These are phyloP conservation scores for Proteles cristata DNA, from an alignment of 2,113 vertebrate species.

Conservation along the genomic window DNA sequence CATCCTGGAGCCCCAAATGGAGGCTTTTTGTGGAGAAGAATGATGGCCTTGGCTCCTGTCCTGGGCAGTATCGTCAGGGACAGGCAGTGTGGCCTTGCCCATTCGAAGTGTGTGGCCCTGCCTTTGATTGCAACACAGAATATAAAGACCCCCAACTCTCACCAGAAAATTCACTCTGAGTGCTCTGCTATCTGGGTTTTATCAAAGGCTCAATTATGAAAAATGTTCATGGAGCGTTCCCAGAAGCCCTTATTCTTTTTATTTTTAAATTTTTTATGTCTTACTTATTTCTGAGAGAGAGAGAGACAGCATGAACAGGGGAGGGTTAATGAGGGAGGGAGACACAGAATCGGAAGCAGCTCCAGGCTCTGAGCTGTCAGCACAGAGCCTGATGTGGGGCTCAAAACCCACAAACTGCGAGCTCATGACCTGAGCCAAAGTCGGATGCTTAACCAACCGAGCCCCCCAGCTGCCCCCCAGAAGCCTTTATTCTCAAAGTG, in stretches of 20 bases:
- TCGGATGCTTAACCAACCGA: too few species aligned
- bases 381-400: too few species aligned
- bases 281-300: too few species aligned
- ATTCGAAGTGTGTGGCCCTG: background rate
- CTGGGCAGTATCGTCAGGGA: background rate
- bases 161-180: background rate
- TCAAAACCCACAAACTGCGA: too few species aligned
- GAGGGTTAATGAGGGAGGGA: too few species aligned
- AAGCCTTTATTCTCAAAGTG: background rate
- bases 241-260: background rate
- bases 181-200: background rate
- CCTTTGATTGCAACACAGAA: background rate
- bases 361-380: too few species aligned
- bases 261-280: too few species aligned
- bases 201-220: background rate
- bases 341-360: too few species aligned
- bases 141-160: background rate
- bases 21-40: too few species aligned
- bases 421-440: too few species aligned
- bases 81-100: too few species aligned
- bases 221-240: background rate
- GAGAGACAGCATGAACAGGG: too few species aligned
- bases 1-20: fast-evolving
- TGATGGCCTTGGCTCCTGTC: background rate
- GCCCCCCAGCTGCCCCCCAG: background rate